phyloP scores from a whole-genome alignment of 2,888 invertebrate genomes.

The Mactromeris polynyma region DNA sequence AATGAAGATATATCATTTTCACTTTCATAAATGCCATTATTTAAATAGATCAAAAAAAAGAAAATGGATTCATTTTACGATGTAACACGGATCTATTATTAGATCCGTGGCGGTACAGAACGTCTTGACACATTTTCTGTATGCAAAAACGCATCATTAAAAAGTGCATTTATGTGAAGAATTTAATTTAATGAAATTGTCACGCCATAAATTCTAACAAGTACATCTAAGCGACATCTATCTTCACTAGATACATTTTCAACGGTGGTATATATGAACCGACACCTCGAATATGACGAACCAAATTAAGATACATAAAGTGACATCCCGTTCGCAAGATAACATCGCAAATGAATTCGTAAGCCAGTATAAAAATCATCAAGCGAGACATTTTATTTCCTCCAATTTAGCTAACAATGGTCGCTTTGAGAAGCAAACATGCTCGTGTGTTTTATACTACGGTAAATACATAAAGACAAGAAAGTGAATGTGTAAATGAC shows the following conservation, averaged over 20 bases:
- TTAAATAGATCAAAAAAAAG: too few relatives aligned
- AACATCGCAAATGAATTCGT: conserved; percentile 66
- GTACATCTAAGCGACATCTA: neutral
- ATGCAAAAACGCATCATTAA: too few relatives aligned
- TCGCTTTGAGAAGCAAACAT: conserved; percentile 37
- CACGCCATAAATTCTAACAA: neutral
- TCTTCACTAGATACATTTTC: neutral
- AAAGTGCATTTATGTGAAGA: neutral
- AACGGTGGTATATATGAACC: neutral
- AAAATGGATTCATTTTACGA: too few relatives aligned
- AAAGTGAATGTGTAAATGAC: conserved; percentile 6
- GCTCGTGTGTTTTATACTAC: conserved; percentile 24
- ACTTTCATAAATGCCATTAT: too few relatives aligned
- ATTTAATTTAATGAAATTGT: neutral
- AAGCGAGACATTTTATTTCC: conserved; percentile 61
- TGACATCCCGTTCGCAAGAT: conserved; percentile 60
- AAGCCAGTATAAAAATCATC: conserved; percentile 59
- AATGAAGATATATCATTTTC: too few relatives aligned
- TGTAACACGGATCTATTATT: too few relatives aligned
- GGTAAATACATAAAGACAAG: neutral
- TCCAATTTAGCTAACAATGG: conserved; percentile 48
- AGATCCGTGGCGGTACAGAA: too few relatives aligned
- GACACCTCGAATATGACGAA: conserved; percentile 21
- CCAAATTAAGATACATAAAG: conserved; percentile 61
- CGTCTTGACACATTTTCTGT: too few relatives aligned